Evolutionary conservation across 2,113 vertebrate species (phyloP).

Genomic region (Hemichromis elongatus): DNA sequence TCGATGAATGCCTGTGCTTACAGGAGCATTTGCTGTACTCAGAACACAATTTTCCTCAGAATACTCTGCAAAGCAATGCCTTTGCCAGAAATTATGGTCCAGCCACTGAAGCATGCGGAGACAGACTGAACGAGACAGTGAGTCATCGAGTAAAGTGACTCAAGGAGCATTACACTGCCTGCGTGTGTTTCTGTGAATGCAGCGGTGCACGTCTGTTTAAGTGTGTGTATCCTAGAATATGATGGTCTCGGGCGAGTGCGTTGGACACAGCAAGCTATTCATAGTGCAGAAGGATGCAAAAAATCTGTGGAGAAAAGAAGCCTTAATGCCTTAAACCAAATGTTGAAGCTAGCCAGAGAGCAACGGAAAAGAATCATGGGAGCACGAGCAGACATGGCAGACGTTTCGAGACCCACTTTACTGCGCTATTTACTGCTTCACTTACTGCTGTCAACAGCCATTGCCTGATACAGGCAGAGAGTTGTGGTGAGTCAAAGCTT

Average conservation of each 20-base stretch:
- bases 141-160: slow-evolving; percentile 36
- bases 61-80: not conserved
- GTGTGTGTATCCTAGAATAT: not conserved
- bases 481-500: not conserved
- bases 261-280: not conserved
- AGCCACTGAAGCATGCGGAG: slow-evolving; percentile 24
- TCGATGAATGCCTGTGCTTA: not conserved
- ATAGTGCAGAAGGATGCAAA: not conserved
- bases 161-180: not conserved
- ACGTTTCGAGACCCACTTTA: slow-evolving; percentile 8
- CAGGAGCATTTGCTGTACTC: not conserved
- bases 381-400: slow-evolving; percentile 4
- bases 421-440: slow-evolving; percentile 10
- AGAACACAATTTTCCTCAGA: not conserved
- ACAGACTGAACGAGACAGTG: slow-evolving; percentile 28
- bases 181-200: not conserved
- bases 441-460: slow-evolving; percentile 2
- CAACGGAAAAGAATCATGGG: not conserved
- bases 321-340: not conserved
- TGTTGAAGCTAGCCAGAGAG: not conserved
- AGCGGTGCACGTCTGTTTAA: not conserved
- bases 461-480: not conserved
- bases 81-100: slow-evolving; percentile 1
- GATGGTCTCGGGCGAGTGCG: not conserved
- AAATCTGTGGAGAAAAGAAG: not conserved